Conservation (phyloP, 2,797 vertebrate genomes). For the Pygocentrus nattereri region DNA sequence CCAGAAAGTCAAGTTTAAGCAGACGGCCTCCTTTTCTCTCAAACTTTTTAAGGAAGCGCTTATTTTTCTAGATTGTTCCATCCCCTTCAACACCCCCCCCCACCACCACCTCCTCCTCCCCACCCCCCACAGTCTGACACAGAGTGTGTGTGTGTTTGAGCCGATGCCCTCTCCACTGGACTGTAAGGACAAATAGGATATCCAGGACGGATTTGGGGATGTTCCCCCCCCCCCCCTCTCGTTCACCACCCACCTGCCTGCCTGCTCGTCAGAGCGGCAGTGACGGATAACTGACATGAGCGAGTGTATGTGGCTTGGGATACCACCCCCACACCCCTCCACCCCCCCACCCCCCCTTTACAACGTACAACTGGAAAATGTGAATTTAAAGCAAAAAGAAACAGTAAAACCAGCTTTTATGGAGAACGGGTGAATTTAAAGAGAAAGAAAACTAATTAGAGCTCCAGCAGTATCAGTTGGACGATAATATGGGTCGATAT, state of each 20-base stretch:
- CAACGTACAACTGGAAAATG: not conserved
- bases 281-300: conserved; percentile 8
- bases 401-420: too few relatives aligned
- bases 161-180: conserved; percentile 10
- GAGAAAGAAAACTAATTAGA: too few relatives aligned
- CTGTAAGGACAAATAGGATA: conserved; percentile 40
- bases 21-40: not conserved
- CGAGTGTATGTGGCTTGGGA: not conserved
- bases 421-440: too few relatives aligned
- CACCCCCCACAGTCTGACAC: not conserved
- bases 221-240: not conserved
- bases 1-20: conserved; percentile 1
- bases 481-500: too few relatives aligned
- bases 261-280: not conserved
- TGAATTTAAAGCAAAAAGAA: not conserved
- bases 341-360: not conserved
- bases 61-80: conserved; percentile 73
- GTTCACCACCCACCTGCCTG: not conserved
- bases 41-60: conserved; percentile 64
- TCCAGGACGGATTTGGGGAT: conserved; percentile 29
- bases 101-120: not conserved
- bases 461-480: too few relatives aligned
- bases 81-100: conserved; percentile 60
- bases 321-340: too few relatives aligned
- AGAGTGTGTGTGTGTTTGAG: conserved; percentile 25